These are phyloP conservation scores for Monodelphis domestica DNA, from an alignment of 2,797 vertebrate species.

Conservation along the genomic window DNA sequence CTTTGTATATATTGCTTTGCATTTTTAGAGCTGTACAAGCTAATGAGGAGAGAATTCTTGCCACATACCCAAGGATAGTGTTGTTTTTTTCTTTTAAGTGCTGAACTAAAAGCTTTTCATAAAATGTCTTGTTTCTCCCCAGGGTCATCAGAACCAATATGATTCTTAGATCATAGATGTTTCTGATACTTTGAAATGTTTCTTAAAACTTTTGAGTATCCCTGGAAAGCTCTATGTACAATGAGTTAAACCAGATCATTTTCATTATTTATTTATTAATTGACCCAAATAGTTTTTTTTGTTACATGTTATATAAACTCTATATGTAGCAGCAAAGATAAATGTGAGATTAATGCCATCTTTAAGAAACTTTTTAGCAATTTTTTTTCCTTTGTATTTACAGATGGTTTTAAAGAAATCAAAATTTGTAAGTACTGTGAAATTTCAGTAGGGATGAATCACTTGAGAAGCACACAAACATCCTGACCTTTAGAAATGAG, in stretches of 20 bases:
- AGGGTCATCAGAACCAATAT: not conserved
- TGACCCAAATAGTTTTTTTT: not conserved
- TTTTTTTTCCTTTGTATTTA: conserved; percentile 36
- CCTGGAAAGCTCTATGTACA: conserved; percentile 32
- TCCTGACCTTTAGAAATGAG: conserved; percentile 58
- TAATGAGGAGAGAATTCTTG: conserved; percentile 41
- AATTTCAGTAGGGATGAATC: conserved; percentile 28
- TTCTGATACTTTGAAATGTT: conserved; percentile 1
- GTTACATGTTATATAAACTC: not conserved
- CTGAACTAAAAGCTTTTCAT: not conserved
- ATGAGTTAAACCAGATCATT: conserved; percentile 1
- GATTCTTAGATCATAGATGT: conserved; percentile 5
- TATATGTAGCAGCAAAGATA: conserved; percentile 16
- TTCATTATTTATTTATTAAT: not conserved
- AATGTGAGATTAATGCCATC: not conserved
- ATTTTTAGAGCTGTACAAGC: conserved; percentile 42
- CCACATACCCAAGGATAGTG: not conserved
- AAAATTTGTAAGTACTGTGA: conserved; percentile 26
- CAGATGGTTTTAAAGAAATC: conserved; percentile 42
- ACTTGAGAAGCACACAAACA: not conserved
- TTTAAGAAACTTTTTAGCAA: conserved; percentile 5
- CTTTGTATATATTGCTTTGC: not conserved
- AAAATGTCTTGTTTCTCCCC: not conserved
- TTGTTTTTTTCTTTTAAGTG: conserved; percentile 31
- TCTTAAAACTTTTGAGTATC: conserved; percentile 32